Base-by-base conservation (phyloP, 2,113 vertebrate genomes). In the Dicerorhinus sumatrensis region DNA sequence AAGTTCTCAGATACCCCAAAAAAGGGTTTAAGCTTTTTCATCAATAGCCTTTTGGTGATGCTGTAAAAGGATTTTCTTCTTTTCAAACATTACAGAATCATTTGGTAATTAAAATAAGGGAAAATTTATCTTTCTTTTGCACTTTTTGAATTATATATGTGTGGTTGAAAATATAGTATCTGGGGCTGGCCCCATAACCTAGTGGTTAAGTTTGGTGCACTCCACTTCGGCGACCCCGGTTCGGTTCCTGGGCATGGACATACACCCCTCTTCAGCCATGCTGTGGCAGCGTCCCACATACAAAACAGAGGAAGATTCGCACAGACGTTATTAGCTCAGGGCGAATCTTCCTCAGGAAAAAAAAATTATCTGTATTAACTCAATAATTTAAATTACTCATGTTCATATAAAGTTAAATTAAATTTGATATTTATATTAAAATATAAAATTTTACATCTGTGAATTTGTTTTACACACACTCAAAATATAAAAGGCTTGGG, bases 71-170 rank as follows among this genome's bases (percentile, higher is more conserved):
- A 54, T 85, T 89, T 92, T 96, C 9, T 89, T 94, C 31, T 46
- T 94, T 89, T 81, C 27, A 23, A 96, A 86, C 60, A 80, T 73
- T 84, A 62, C 18, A 94, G 97, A 77, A 89, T 85, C 17, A 96
- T 42, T 48, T 96, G 54, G 33, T 33, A 76, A 84, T 89, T 81
- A 72, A 96, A 95, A 93, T 70, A 20, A 75, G 10, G 56, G 29
- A 85, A 77, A 97, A 65, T 54, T 84, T 14, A 93, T 42, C 65
- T 97, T 94, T 92, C n/a, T 60, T 72, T 94, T 69, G 27, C 13
- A 80, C 18, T 77, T 94, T 92, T 80, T 60, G 60, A 94, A 91
- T 83, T 54, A 29, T 75, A 39, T 42, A 51, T 69, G 33, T 77
- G 17, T 69, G n/a, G 8, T 36, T 92, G 16, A 70, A 97, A 96